phyloP scores from a whole-genome alignment of 2,888 invertebrate species.

The Listrodromus nycthemerus region DNA sequence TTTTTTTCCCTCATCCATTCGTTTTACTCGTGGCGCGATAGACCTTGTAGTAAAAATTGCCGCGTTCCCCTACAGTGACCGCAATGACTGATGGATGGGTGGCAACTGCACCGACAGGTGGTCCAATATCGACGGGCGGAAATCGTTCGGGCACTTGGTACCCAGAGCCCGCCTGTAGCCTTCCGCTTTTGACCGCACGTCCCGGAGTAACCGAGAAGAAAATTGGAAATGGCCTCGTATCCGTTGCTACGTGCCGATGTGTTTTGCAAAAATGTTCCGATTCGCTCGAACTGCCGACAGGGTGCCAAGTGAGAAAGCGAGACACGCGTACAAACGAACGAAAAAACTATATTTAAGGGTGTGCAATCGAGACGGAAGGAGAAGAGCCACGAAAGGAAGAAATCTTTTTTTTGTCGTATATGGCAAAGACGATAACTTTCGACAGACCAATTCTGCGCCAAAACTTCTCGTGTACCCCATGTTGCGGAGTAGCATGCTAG shows the following conservation, averaged over 20 bases:
- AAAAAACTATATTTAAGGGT: conserved; percentile 10
- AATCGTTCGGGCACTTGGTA: conserved; percentile 40
- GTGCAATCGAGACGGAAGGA: conserved; percentile 5
- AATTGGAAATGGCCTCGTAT: conserved; percentile 69
- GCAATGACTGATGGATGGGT: conserved; percentile 12
- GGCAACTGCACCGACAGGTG: background rate
- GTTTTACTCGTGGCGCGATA: conserved; percentile 36
- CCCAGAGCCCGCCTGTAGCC: background rate
- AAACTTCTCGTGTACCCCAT: conserved; percentile 16
- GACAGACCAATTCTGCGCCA: conserved; percentile 42
- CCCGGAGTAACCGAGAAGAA: conserved; percentile 70
- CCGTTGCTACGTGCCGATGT: conserved; percentile 58
- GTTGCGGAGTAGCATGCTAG: conserved; percentile 7
- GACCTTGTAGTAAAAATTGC: conserved; percentile 14
- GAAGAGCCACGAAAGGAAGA: conserved; percentile 19
- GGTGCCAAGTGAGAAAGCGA: conserved; percentile 21
- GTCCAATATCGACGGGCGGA: conserved; percentile 2
- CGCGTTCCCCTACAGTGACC: conserved; percentile 18
- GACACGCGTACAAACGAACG: conserved; percentile 11
- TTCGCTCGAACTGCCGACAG: conserved; percentile 51
- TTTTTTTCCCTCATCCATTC: conserved; percentile 11
- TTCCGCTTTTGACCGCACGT: conserved; percentile 70
- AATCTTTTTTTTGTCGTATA: conserved; percentile 21
- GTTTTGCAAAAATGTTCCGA: conserved; percentile 48
- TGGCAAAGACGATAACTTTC: conserved; percentile 42